Base-by-base conservation (phyloP, 2,113 vertebrate genomes). In the Oplegnathus fasciatus region DNA sequence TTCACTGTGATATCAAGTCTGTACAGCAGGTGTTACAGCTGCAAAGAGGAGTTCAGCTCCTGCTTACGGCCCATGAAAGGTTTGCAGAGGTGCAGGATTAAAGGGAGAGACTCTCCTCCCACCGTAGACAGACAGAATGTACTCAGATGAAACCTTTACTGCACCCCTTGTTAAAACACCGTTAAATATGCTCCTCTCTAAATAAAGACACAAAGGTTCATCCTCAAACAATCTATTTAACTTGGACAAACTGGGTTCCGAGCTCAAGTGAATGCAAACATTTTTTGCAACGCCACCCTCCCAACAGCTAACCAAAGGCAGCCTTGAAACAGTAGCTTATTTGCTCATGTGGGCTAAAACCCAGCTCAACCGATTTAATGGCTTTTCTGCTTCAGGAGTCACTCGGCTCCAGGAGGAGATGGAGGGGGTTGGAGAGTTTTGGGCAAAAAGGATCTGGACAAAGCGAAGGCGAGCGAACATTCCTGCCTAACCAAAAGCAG, bases 401-500 rank as follows among this genome's bases (percentile, higher is more conserved):
- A 82, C 82, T 73, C 37, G 8, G 84, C 81, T 79, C 69, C 73
- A 76, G 85, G 71, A 86, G 76, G 66, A 83, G 78, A 48, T 22
- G 80, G 58, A 75, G 78, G 74, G 77, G 77, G 80, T 34, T 72
- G 84, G 66, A 85, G 87, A 78, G 37, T 40, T 91, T 84, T 80
- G 82, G 80, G 72, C 67, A 85, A 83, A 68, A n/a, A n/a, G 69
- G 65, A 85, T 85, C 82, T 82, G 92, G 90, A 93, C 91, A 93
- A 84, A 88, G 89, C 79, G 26, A 78, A 84, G 78, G 86, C 61
- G 70, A 89, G 89, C 89, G 58, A 84, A 94, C 92, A 95, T 95
- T 94, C 93, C 91, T 86, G 75, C 60, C 71, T 95, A 94, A 95
- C 92, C 91, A 90, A 91, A 92, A 94, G 78, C 94, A 94, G 94